These are phyloP conservation scores for Sinocyclocheilus maitianheensis DNA, from an alignment of 2,113 vertebrate species.

Conservation along the genomic window DNA sequence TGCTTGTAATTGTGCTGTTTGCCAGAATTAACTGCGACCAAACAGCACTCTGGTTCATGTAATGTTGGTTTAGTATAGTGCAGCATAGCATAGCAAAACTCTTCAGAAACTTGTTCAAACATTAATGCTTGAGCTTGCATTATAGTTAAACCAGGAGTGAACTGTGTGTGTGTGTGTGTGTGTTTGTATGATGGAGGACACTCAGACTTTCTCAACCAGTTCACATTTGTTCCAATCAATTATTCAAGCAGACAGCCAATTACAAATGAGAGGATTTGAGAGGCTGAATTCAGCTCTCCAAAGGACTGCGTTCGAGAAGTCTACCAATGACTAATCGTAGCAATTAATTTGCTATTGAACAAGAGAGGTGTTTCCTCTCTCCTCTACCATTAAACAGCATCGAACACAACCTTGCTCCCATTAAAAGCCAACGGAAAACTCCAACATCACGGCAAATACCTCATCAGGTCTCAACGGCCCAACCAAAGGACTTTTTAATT, in stretches of 20 bases:
- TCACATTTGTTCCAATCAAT: slow-evolving; percentile 85
- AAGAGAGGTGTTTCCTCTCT: slow-evolving; percentile 71
- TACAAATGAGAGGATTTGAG: slow-evolving; percentile 81
- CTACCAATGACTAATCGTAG: slow-evolving; percentile 76
- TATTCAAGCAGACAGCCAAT: slow-evolving; percentile 84
- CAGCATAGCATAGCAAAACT: not conserved
- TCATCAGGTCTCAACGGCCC: slow-evolving; percentile 65
- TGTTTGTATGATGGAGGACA: slow-evolving; percentile 77
- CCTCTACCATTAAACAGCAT: slow-evolving; percentile 67
- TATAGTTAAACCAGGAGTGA: not conserved
- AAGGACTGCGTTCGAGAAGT: slow-evolving; percentile 77
- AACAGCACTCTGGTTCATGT: not conserved
- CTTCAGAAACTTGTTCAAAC: not conserved
- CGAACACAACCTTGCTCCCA: slow-evolving; percentile 65
- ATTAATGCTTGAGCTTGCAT: slow-evolving; percentile 9
- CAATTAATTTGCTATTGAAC: slow-evolving; percentile 80
- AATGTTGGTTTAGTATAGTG: not conserved
- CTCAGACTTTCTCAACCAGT: slow-evolving; percentile 81
- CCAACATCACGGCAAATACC: slow-evolving; percentile 24
- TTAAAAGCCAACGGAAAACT: slow-evolving; percentile 64
- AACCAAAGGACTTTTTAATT: slow-evolving; percentile 75
- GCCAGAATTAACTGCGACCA: not conserved
- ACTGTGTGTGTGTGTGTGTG: slow-evolving; percentile 14
- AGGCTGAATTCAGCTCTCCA: slow-evolving; percentile 74
- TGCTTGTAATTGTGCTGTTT: not conserved